A percentile compares a stretch with the other conserved stretches of the same genome.
These are phyloP conservation scores for Molorchus minor DNA, from an alignment of 2,888 invertebrate genomes.

Conservation along the genomic window DNA sequence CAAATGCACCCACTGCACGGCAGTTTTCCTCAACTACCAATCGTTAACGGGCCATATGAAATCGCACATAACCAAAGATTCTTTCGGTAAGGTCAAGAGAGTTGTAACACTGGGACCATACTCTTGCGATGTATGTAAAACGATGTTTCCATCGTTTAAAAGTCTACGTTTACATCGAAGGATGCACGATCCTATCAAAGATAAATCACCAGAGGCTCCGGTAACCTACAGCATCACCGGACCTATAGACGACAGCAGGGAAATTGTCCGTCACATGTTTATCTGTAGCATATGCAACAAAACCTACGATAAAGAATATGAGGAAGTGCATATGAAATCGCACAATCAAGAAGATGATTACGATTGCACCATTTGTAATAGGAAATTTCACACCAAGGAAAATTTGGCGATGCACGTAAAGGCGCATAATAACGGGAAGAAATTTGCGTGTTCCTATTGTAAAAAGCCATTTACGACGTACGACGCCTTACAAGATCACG, in stretches of 20 bases:
- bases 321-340: conserved; percentile 72
- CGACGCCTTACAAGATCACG: conserved; percentile 55
- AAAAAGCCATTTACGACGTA: conserved; percentile 58
- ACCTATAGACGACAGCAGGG: conserved; percentile 52
- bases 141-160: conserved; percentile 73
- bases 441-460: conserved; percentile 59
- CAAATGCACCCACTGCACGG: conserved; percentile 64
- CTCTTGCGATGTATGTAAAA: conserved; percentile 73
- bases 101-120: conserved; percentile 58
- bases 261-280: conserved; percentile 55
- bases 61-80: conserved; percentile 62
- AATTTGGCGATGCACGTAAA: conserved; percentile 79
- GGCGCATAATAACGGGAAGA: conserved; percentile 71
- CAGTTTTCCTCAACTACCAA: conserved; percentile 59
- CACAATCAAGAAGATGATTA: conserved; percentile 69
- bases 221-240: conserved; percentile 58
- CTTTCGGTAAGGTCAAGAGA: conserved; percentile 33
- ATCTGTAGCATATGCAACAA: conserved; percentile 65
- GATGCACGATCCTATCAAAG: conserved; percentile 77
- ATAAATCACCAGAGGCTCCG: conserved; percentile 65
- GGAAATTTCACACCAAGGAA: conserved; percentile 72
- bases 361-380: conserved; percentile 76
- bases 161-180: conserved; percentile 74
- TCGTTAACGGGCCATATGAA: conserved; percentile 70
- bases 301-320: conserved; percentile 63